phyloP scores from a whole-genome alignment of 2,888 invertebrate genomes.

The Agrochola macilenta region DNA sequence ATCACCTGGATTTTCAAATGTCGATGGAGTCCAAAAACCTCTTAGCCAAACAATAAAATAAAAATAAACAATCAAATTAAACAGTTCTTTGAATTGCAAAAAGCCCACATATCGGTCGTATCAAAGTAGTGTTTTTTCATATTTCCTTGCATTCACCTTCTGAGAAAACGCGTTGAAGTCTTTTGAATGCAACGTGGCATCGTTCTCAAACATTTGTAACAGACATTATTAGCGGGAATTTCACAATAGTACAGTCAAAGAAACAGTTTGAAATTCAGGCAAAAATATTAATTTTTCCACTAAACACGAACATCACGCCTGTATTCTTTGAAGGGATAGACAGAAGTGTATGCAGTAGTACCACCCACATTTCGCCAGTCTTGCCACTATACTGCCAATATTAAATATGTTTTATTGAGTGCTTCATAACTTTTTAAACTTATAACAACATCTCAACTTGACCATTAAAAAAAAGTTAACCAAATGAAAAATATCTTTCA shows the following conservation, averaged over 20 bases:
- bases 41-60: neutral
- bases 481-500: neutral
- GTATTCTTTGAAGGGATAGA: neutral
- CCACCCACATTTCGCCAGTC: neutral
- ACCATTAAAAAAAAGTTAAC: neutral
- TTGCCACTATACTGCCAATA: neutral
- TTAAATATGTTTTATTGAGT: neutral
- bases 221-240: conserved; percentile 47
- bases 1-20: too few species aligned
- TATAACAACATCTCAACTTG: neutral
- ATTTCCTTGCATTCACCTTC: conserved; percentile 53
- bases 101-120: conserved; percentile 17
- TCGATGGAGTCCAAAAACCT: neutral
- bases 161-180: conserved; percentile 72
- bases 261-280: conserved; percentile 5
- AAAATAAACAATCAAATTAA: conserved; percentile 21
- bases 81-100: conserved; percentile 16
- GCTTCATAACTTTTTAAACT: neutral
- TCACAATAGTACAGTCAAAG: conserved; percentile 45
- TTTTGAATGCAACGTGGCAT: conserved; percentile 67
- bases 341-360: neutral
- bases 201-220: conserved; percentile 59
- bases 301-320: neutral
- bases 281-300: neutral
- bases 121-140: conserved; percentile 39